phyloP scores from a whole-genome alignment of 1,140 invertebrate genomes.

The Onthophagus taurus region DNA sequence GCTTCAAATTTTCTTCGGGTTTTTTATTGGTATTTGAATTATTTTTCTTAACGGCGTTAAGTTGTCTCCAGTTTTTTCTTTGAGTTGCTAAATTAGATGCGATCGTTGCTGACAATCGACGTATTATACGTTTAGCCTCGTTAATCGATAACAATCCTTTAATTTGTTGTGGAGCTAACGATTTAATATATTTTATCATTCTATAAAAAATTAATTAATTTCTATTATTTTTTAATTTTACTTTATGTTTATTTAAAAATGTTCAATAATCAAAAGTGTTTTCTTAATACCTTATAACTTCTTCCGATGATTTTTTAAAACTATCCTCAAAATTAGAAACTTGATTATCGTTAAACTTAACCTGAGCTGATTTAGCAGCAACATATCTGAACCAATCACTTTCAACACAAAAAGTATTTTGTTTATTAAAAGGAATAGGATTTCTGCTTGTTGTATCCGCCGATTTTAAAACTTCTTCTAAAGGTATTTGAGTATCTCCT shows the following conservation, averaged over 20 bases:
- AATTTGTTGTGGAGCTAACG: not conserved
- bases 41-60: too few relatives aligned
- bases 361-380: slow-evolving; percentile 20
- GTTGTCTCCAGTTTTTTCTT: too few relatives aligned
- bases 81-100: too few relatives aligned
- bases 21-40: too few relatives aligned
- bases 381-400: slow-evolving; percentile 31
- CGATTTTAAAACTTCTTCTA: slow-evolving; percentile 12
- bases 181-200: slow-evolving; percentile 3
- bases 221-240: not conserved
- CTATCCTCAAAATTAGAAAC: slow-evolving; percentile 19
- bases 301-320: slow-evolving; percentile 30
- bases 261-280: not conserved
- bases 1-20: too few relatives aligned
- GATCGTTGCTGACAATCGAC: too few relatives aligned
- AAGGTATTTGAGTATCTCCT: slow-evolving; percentile 21
- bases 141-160: slow-evolving; percentile 8
- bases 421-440: slow-evolving; percentile 19
- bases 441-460: not conserved
- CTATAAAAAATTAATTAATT: not conserved
- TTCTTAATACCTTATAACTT: too few relatives aligned
- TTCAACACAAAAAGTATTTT: slow-evolving; percentile 30
- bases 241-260: not conserved
- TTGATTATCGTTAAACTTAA: slow-evolving; percentile 16
- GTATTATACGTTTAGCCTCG: slow-evolving; percentile 4